Evolutionary conservation across 2,888 invertebrate genomes (phyloP).

Genomic region (Clostera curtula): DNA sequence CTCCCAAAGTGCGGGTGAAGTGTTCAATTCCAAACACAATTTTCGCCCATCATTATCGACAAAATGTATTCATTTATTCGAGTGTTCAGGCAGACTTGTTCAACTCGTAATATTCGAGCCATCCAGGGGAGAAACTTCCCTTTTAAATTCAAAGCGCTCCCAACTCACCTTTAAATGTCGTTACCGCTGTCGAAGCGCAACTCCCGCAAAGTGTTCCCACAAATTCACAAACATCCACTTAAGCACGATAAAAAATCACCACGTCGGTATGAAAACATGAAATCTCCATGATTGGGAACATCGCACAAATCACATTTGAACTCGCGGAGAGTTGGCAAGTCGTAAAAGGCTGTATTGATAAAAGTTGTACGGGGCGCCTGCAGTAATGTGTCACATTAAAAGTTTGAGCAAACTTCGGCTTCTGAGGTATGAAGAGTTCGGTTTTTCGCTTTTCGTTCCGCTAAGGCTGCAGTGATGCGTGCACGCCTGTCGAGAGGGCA

Average conservation of each 20-base stretch:
- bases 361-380: constrained; percentile 32
- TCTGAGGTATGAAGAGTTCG: constrained; percentile 16
- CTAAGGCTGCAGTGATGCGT: constrained; percentile 43
- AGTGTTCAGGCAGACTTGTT: constrained; percentile 22
- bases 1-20: constrained; percentile 13
- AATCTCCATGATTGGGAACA: constrained; percentile 54
- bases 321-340: constrained; percentile 34
- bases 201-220: constrained; percentile 25
- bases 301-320: constrained; percentile 56
- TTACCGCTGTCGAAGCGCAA: constrained; percentile 25
- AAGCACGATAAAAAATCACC: constrained; percentile 51
- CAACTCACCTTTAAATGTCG: constrained; percentile 44
- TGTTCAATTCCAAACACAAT: constrained; percentile 16
- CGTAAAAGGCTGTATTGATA: constrained; percentile 38
- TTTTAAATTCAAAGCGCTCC: constrained; percentile 47
- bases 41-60: constrained; percentile 25
- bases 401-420: constrained; percentile 18
- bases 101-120: constrained; percentile 29
- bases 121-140: constrained; percentile 21
- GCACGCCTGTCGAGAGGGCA: constrained; percentile 49
- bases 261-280: constrained; percentile 38
- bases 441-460: constrained; percentile 20
- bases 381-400: constrained; percentile 33
- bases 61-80: constrained; percentile 37
- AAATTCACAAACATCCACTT: constrained; percentile 45